Percentiles rank a stretch among this genome's conserved stretches.
Conservation (phyloP, 2,797 vertebrate genomes). For the Alouatta caraya region DNA sequence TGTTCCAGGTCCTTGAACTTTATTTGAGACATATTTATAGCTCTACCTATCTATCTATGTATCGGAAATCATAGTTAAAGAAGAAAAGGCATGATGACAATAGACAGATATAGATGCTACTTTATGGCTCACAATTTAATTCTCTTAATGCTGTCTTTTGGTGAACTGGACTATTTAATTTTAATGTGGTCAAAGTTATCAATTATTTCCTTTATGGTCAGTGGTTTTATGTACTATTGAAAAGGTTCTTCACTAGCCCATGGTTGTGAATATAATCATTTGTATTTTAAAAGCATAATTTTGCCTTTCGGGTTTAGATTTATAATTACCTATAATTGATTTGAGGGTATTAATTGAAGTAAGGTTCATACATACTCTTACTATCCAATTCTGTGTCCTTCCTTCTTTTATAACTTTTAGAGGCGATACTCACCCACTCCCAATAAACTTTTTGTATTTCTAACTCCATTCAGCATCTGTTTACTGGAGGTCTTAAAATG, state of each 20-base stretch:
- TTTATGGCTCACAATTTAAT: neutral
- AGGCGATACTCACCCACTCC: neutral
- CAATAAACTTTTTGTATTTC: neutral
- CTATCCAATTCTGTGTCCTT: neutral
- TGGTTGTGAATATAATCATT: neutral
- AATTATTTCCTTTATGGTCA: neutral
- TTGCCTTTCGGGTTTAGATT: neutral
- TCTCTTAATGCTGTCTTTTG: neutral
- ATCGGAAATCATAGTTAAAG: neutral
- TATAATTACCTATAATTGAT: neutral
- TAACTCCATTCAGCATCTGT: neutral
- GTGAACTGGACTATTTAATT: neutral
- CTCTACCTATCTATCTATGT: neutral
- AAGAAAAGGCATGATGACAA: neutral
- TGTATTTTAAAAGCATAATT: conserved; percentile 6
- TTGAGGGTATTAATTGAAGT: neutral
- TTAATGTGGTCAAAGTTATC: neutral
- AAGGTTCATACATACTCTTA: neutral
- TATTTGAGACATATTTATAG: neutral
- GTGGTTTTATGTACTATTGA: neutral
- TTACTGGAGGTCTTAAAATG: neutral
- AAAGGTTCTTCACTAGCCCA: neutral
- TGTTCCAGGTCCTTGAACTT: neutral
- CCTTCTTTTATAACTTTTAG: neutral
- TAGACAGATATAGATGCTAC: neutral